phyloP scores from a whole-genome alignment of 2,113 vertebrate genomes.

The Gambusia holbrooki region DNA sequence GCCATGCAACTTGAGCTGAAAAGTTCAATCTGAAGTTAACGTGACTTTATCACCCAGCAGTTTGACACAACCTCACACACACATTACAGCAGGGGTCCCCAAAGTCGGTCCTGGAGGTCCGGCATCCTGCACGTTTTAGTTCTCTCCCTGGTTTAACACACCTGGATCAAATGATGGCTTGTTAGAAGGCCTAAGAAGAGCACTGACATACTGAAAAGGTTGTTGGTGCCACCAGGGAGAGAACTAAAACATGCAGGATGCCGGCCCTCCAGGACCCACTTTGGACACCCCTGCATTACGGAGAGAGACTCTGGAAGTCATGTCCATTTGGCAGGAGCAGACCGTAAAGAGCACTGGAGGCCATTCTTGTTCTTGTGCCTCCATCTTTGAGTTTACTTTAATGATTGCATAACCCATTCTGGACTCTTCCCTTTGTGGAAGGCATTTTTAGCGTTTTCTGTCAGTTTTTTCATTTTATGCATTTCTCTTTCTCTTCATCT shows the following conservation, averaged over 20 bases:
- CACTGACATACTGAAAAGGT: too few species aligned
- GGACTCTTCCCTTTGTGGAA: neutral
- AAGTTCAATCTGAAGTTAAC: too few species aligned
- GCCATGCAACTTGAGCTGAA: neutral
- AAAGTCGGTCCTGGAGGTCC: too few species aligned
- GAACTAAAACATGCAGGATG: too few species aligned
- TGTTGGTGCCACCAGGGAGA: too few species aligned
- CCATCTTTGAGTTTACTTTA: neutral
- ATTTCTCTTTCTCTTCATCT: neutral
- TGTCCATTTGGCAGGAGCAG: conserved; percentile 28
- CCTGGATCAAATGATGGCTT: too few species aligned
- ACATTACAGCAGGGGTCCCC: too few species aligned
- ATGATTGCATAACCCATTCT: neutral
- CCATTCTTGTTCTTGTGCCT: conserved; percentile 11
- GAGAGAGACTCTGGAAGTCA: neutral
- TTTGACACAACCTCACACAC: neutral
- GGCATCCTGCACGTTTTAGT: too few species aligned
- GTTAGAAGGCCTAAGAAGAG: too few species aligned
- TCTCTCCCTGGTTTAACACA: too few species aligned
- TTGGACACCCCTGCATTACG: too few species aligned
- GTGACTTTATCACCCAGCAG: neutral
- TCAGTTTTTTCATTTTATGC: neutral
- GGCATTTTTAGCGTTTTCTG: neutral
- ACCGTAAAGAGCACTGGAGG: conserved; percentile 37
- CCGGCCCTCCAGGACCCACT: too few species aligned